Conservation (phyloP, 2,888 invertebrate species). For the Anarsia innoxiella region DNA sequence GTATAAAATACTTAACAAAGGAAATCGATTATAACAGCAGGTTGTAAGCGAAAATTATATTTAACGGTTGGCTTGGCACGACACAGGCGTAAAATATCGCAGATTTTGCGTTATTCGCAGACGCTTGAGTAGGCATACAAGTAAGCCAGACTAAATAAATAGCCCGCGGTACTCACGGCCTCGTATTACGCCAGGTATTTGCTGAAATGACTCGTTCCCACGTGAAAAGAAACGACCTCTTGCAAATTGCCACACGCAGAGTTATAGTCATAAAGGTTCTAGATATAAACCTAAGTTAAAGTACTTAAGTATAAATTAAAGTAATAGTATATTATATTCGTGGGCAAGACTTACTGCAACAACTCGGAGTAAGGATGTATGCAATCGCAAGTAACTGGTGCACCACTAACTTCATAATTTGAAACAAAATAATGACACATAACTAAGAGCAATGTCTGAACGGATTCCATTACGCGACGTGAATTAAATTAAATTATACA, state of each 20-base stretch:
- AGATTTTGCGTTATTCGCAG: neutral
- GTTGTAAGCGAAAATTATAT: neutral
- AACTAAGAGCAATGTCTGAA: neutral
- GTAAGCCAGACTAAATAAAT: constrained; percentile 16
- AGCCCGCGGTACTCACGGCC: constrained; percentile 9
- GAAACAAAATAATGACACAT: constrained; percentile 2
- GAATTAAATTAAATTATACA: no score
- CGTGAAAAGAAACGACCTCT: constrained; percentile 16
- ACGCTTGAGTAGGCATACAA: no score
- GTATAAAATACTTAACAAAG: no score
- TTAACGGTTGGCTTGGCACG: neutral
- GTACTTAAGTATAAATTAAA: no score
- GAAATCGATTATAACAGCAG: neutral
- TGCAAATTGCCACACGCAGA: neutral
- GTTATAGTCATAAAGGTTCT: no score
- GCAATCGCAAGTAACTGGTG: neutral
- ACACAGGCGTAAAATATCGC: constrained; percentile 4
- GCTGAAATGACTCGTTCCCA: constrained; percentile 19
- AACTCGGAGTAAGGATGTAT: constrained; percentile 1
- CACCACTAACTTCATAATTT: neutral
- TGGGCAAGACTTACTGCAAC: neutral
- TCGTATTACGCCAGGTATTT: constrained; percentile 13
- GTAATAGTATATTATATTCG: no score
- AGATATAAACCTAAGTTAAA: no score
- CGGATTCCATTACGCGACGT: constrained; percentile 2